A percentile compares a stretch with the other conserved stretches of the same genome.
Conservation (phyloP, 2,888 invertebrate species). For the Leucophenga maculata region DNA sequence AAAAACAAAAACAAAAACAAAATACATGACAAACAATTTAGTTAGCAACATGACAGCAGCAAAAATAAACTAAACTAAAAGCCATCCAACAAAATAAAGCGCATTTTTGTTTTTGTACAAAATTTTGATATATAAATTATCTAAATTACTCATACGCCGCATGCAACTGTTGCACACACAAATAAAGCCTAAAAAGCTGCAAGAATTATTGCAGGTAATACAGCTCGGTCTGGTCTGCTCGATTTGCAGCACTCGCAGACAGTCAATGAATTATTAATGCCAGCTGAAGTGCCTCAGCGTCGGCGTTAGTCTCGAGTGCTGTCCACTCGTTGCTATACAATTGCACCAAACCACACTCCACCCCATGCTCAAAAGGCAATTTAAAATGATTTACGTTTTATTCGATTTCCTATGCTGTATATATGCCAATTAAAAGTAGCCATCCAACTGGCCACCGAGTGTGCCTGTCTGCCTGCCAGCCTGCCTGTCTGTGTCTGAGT, state of each 20-base stretch:
- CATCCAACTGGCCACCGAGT: not conserved
- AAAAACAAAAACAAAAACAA: not conserved
- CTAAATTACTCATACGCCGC: conserved; percentile 18
- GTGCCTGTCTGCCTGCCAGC: conserved; percentile 4
- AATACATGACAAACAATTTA: conserved; percentile 7
- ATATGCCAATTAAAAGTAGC: conserved; percentile 23
- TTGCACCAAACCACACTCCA: not conserved
- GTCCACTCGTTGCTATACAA: not conserved
- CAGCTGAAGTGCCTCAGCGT: not conserved
- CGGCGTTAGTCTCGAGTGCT: not conserved
- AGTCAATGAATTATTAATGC: conserved; percentile 17
- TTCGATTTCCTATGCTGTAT: conserved; percentile 14
- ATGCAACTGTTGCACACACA: not conserved
- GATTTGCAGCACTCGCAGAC: not conserved
- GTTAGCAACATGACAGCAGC: conserved; percentile 15
- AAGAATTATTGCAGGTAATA: not conserved
- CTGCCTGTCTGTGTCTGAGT: not conserved
- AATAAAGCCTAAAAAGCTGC: not conserved
- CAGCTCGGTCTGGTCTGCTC: not conserved
- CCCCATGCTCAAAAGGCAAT: conserved; percentile 55
- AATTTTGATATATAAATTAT: not conserved
- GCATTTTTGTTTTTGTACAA: no score
- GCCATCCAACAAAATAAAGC: no score
- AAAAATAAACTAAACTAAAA: not conserved
- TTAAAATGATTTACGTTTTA: conserved; percentile 58